These are phyloP conservation scores for Carlito syrichta DNA, from an alignment of 2,113 vertebrate species.

Conservation along the genomic window DNA sequence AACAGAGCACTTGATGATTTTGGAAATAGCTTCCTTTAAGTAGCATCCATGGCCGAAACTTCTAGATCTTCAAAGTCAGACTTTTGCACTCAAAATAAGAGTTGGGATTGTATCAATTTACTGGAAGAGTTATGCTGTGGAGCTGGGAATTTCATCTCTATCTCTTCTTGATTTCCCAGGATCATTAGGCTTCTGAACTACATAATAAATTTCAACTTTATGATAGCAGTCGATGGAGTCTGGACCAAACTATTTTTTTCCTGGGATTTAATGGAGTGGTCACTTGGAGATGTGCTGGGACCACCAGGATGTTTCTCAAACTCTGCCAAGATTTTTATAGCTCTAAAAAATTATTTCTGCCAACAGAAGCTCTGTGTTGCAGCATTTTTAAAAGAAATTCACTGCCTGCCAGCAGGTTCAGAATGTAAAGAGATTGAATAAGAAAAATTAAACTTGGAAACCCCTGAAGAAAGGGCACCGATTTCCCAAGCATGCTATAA, in stretches of 20 bases:
- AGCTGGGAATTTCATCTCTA: neutral
- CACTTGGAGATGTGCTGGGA: neutral
- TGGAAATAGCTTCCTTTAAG: conserved; percentile 42
- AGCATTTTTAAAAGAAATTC: neutral
- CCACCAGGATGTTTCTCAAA: neutral
- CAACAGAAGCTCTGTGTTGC: neutral
- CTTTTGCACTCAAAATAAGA: neutral
- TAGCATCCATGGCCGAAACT: neutral
- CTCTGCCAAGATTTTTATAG: conserved; percentile 44
- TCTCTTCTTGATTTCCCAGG: conserved; percentile 51
- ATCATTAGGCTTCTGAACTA: neutral
- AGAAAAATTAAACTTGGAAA: neutral
- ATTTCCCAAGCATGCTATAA: neutral
- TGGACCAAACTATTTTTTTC: neutral
- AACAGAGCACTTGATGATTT: conserved; percentile 46
- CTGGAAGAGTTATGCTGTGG: neutral
- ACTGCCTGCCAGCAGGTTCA: neutral
- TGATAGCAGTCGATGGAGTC: neutral
- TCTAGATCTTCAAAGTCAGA: conserved; percentile 8
- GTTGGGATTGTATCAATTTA: neutral
- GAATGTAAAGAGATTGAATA: neutral
- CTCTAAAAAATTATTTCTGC: conserved; percentile 2
- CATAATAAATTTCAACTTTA: neutral
- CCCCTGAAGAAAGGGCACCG: neutral
- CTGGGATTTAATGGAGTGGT: neutral